Evolutionary conservation across 1,140 invertebrate genomes (phyloP), one percentile per base, ranked within the genome.

Genomic region (Ectropis grisescens): DNA sequence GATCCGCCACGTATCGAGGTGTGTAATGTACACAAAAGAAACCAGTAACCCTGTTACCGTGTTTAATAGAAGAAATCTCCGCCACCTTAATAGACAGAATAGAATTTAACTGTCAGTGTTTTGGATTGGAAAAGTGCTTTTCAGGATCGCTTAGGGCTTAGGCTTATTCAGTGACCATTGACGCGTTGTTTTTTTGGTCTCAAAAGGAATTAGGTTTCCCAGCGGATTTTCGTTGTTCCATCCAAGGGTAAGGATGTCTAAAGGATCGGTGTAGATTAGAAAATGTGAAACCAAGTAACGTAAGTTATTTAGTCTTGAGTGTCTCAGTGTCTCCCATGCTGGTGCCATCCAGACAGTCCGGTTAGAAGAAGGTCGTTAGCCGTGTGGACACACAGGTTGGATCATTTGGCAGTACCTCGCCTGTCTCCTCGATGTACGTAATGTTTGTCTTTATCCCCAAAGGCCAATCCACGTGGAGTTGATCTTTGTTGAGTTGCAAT

Each of bases 401-500:
- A 74, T 67, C 39, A 65, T 70, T 75, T 67, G 70, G 65, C 80
- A 75, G 54, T 84, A 95, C 93, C 90, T 96, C 92, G 79, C 90
- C 87, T 64, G 92, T 94, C 70, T 95, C 93, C 84, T 94, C 91
- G 80, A 91, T 87, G 85, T 92, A 93, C 45, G 94, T 96, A 82
- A 96, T 94, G 85, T 97, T 97, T 70, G 93, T 95, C 85, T 94
- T 96, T 75, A 93, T 92, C 75, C 93, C 95, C 61, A 95, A 88
- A 59, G 93, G 95, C 95, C 94, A 97, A 82, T 95, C 87, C 83
- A 97, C 90, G 85, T 97, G 94, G 62, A 97, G 87, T 84, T 93
- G 91, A 85, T 97, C 94, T 90, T 97, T 98, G 86, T 97, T 96
- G 83, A 97, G 88, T 91, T 98, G 97, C 62, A 98, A 91, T 82